Evolutionary conservation across 2,888 invertebrate genomes (phyloP), one percentile per base, ranked within the genome.

Genomic region (Caenorhabditis japonica): DNA sequence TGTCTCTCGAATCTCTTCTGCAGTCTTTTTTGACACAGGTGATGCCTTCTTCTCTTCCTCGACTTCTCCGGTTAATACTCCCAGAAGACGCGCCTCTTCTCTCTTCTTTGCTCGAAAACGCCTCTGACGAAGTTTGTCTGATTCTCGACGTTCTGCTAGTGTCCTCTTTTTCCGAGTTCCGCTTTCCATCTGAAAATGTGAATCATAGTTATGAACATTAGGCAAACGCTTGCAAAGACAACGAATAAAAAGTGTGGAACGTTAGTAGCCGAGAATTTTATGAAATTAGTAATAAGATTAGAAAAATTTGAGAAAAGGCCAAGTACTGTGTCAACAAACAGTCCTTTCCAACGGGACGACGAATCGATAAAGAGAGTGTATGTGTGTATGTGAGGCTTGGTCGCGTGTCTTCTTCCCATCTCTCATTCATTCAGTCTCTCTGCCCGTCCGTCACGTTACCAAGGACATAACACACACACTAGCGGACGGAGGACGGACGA

Each of bases 291-390:
- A 30, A 10, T 30, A 30, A 10, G 30, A 5, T 30, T 30, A 5
- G 30, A 10, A 30, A 30, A 7, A 30, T 10, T 10, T 10, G 30
- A 30, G 5, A 30, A 30, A n/a, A n/a, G n/a, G n/a, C n/a, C 44
- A n/a, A 27, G 52, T 53, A 62, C 52, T 53, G 62, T 62, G 64
- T 64, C 64, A 64, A 64, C 55, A 64, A 64, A 64, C 55, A 55
- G 56, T 55, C 23, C 21, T 21, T 4, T 15, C 41, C 19, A 15
- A 38, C 55, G 36, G 39, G 33, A 33, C 41, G 19, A 43, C 39
- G 51, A 46, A 64, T 64, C 64, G 56, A 64, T 64, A 4, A 36
- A 27, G 34, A 23, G 51, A 34, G 38, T 30, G 53, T 27, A 25
- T 51, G 34, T 25, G 59, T 43, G 44, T 43, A 44, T 56, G 36